These are phyloP conservation scores for Meteorus colon DNA, from an alignment of 2,888 invertebrate genomes.

Conservation along the genomic window DNA sequence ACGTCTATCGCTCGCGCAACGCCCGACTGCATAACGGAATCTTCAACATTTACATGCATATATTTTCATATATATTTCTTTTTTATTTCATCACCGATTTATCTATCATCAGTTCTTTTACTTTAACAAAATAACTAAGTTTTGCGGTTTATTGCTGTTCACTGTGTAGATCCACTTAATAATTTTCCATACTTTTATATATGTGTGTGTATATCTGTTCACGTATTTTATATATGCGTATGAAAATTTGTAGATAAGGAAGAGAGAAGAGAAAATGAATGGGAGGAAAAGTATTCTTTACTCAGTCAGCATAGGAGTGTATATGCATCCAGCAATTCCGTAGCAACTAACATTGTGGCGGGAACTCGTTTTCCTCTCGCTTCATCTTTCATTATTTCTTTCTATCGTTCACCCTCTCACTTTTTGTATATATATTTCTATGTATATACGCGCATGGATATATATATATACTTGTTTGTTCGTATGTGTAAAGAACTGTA, in stretches of 20 bases:
- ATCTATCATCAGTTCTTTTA: not conserved
- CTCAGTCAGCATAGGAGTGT: not conserved
- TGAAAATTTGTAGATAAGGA: not conserved
- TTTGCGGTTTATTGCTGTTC: not conserved
- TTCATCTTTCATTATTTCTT: too few species aligned
- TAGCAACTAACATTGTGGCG: constrained; percentile 2
- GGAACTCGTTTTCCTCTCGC: constrained; percentile 1
- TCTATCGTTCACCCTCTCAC: not conserved
- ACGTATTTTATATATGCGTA: not conserved
- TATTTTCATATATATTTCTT: constrained; percentile 6
- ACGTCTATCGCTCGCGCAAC: constrained; percentile 38
- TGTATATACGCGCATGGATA: not conserved
- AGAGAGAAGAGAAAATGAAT: not conserved
- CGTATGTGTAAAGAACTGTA: constrained; percentile 11
- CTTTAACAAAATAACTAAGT: not conserved
- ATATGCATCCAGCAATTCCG: not conserved
- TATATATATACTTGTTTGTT: constrained; percentile 17
- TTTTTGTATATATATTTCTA: constrained; percentile 10
- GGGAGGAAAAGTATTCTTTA: not conserved
- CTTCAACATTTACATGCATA: constrained; percentile 1
- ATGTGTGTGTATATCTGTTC: not conserved
- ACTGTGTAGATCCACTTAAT: not conserved
- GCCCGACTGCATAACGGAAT: constrained; percentile 33
- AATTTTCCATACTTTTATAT: not conserved
- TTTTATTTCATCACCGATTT: not conserved